Evolutionary conservation across 1,140 invertebrate species (phyloP), one percentile per base, ranked within the genome.

Genomic region (Gryon sp.): DNA sequence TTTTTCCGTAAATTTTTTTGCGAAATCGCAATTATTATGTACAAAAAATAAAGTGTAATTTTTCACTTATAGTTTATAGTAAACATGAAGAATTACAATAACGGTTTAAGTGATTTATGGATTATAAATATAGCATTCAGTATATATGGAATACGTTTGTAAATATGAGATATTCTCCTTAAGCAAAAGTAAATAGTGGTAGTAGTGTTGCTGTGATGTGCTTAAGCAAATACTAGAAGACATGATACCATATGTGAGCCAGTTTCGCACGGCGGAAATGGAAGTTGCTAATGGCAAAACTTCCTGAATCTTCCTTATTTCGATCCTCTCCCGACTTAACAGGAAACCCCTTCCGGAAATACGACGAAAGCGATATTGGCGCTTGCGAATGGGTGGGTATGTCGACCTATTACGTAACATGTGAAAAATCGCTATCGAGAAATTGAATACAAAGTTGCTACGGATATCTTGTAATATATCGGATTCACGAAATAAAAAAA

Each of bases 91-190:
- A n/a, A n/a, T n/a, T n/a, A n/a, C n/a, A n/a, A n/a, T n/a, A n/a
- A n/a, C n/a, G n/a, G n/a, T n/a, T n/a, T n/a, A n/a, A n/a, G n/a
- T n/a, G n/a, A n/a, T 55, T 62, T 59, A 12, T 7, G 40, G 24
- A 19, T n/a, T 53, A 9, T 48, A 57, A 41, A 70, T 59, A 65
- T 76, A 76, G 45, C 53, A 38, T 34, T 48, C 20, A 14, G 43
- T 59, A 60, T 55, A 69, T 43, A 60, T 30, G 50, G 46, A 50
- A 79, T 22, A 74, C 50, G 59, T 70, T 82, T 66, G 70, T 84
- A 83, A 84, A 81, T 81, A 80, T 81, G 85, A 86, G 82, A 86
- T 87, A 86, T 86, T 85, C 82, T 86, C 79, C 83, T 82, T n/a
- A 60, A 60, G 38, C 41, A 8, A 48, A 79, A 73, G 77, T 72